Evolutionary conservation across 1,140 invertebrate species (phyloP).

Genomic region (Epicauta chinensis): DNA sequence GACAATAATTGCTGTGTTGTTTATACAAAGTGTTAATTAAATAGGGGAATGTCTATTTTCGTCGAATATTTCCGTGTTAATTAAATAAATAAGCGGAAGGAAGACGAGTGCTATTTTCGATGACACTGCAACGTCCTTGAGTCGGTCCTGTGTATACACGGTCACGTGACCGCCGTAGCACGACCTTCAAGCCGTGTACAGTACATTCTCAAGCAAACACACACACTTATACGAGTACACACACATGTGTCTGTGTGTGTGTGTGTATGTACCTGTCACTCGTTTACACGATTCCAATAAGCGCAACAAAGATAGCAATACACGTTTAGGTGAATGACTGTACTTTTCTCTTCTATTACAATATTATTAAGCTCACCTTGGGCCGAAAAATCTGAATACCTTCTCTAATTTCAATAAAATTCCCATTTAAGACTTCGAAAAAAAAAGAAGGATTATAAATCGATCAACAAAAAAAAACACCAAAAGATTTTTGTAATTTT

Average conservation of each 20-base stretch:
- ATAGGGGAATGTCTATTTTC: no score
- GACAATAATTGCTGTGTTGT: no score
- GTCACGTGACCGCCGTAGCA: conserved; percentile 14
- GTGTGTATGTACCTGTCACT: conserved; percentile 2
- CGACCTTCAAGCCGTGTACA: conserved; percentile 19
- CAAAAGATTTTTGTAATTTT: no score
- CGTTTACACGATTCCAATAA: background rate
- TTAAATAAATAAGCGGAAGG: no score
- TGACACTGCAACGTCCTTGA: conserved; percentile 13
- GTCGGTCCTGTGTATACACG: conserved; percentile 7
- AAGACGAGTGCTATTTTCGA: no score
- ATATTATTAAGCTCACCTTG: conserved; percentile 24
- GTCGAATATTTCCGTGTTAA: no score
- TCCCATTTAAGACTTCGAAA: background rate
- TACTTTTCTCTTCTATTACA: conserved; percentile 8
- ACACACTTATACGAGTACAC: background rate
- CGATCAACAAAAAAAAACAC: conserved; percentile 1
- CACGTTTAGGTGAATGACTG: conserved; percentile 25
- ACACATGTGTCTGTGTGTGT: background rate
- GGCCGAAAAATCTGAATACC: conserved; percentile 28
- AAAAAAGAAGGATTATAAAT: background rate
- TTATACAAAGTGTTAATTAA: no score
- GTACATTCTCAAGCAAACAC: conserved; percentile 9
- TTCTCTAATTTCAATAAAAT: conserved; percentile 14
- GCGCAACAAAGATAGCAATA: background rate